Base-by-base conservation (phyloP, 2,113 vertebrate genomes). In the Lepisosteus osseus region DNA sequence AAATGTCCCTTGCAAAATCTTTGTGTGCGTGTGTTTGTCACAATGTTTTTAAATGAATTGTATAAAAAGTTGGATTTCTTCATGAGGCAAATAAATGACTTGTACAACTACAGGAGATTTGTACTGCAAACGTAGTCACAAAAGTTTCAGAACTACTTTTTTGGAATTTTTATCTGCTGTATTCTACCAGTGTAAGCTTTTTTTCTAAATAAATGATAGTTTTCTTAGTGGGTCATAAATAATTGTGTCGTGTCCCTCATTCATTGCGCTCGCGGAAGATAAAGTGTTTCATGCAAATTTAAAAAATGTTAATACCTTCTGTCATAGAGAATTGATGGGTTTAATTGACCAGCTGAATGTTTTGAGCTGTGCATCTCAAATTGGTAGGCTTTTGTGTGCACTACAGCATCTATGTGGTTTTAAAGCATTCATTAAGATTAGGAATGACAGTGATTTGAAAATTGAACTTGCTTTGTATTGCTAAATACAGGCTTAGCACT, bases 81-180 rank as follows among this genome's bases (percentile, higher is more conserved):
- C 86, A 67, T 55, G 67, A 76, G 69, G 72, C 80, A 92, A 88
- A 84, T 86, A 88, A 91, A 84, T 88, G 83, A 87, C 83, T 93
- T 77, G 74, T 90, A 89, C 86, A 91, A 86, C 89, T 86, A 86
- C 82, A 90, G 86, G 89, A 90, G 81, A 90, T 94, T 94, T 96
- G 93, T 96, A 94, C 91, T 90, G 91, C 88, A 90, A 87, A 93
- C 90, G 83, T 87, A 86, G 68, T 88, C 88, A 87, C 87, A 91
- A 86, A 92, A 91, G 89, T 96, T 96, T 97, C 84, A 89, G 88
- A 93, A 92, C 90, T 90, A 92, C 85, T 92, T 97, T 93, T 96
- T 97, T 93, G 88, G 92, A 90, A 86, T 98, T 99, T 98, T 97
- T 91, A 98, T 95, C 95, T 94, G 94, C 94, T 94, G 91, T 96